Evolutionary conservation across 2,797 vertebrate genomes (phyloP).

Genomic region (Cuculus canorus): DNA sequence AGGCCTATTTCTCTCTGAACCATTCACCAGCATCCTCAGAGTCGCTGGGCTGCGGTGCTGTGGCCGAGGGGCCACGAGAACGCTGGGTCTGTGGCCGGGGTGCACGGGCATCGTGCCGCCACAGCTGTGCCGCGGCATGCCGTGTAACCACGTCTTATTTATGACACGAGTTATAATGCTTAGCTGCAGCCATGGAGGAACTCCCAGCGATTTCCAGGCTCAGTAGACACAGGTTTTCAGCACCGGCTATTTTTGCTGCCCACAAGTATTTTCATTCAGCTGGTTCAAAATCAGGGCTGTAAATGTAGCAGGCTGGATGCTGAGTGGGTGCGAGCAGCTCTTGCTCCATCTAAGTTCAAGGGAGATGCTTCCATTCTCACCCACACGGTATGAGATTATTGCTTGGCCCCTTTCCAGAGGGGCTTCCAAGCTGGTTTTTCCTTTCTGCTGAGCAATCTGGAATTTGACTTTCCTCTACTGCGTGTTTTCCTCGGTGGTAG

Average conservation of each 20-base stretch:
- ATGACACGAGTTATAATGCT: not conserved
- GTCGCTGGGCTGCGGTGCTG: accelerated
- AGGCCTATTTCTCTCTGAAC: not conserved
- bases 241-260: not conserved
- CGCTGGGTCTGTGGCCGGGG: not conserved
- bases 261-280: slow-evolving; percentile 16
- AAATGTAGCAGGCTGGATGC: not conserved
- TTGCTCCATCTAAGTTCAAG: not conserved
- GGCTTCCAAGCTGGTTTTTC: not conserved
- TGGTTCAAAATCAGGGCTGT: not conserved
- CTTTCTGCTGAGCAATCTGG: slow-evolving; percentile 28
- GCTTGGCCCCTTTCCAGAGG: not conserved
- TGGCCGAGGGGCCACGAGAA: not conserved
- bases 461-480: not conserved
- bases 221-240: not conserved
- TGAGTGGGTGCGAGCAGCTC: not conserved
- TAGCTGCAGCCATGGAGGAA: not conserved
- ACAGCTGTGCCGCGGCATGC: accelerated
- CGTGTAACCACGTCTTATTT: not conserved
- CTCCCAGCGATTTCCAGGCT: slow-evolving; percentile 27
- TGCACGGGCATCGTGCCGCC: accelerated
- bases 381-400: not conserved
- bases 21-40: not conserved
- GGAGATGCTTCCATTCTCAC: not conserved
- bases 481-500: accelerated